Evolutionary conservation across 1,140 invertebrate genomes (phyloP), one percentile per base, ranked within the genome.

Genomic region (Marisa cornuarietis): DNA sequence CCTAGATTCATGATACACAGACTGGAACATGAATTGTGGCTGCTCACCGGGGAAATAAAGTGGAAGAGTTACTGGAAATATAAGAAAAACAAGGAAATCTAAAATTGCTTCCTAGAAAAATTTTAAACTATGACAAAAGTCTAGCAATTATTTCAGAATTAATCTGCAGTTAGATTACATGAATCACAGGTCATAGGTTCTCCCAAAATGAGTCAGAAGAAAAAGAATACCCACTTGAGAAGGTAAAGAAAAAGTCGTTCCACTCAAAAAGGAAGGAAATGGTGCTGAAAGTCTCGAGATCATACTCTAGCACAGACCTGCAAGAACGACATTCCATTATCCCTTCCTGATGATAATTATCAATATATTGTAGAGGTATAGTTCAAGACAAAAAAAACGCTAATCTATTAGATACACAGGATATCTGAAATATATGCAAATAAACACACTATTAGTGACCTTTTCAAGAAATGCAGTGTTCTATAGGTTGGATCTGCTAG

Each of bases 231-330:
- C 86, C 82, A 91, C 90, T 85, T 76, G 85, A 76, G 26, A 91
- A 84, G 22, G 90, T 85, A 78, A 91, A 91, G 81, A 88, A 91
- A 82, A 91, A 91, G 79, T 91, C 89, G 83, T 91, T 88, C 88
- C 90, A 91, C 83, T 91, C 90, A 83, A 91, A 88, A 20, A 91
- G 76, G 78, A 91, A 90, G 8, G 86, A 86, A 22, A 90, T 86
- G 68, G 86, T 87, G 31, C 75, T 82, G 79, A 90, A 91, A 8
- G 80, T 71, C 73, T 90, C 88, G 31, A 84, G 82, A 82, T 91
- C 91, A 84, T 90, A 91, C 78, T 91, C 91, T 20, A 91, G 61
- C 22, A 90, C 81, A 66, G 86, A 85, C 54, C 91, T 91, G 83
- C 81, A 87, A 88, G 7, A 63, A 74, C 2, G 72, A 42, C 52